Evolutionary conservation across 2,797 vertebrate genomes (phyloP).

Genomic region (Fistularia commersonii): DNA sequence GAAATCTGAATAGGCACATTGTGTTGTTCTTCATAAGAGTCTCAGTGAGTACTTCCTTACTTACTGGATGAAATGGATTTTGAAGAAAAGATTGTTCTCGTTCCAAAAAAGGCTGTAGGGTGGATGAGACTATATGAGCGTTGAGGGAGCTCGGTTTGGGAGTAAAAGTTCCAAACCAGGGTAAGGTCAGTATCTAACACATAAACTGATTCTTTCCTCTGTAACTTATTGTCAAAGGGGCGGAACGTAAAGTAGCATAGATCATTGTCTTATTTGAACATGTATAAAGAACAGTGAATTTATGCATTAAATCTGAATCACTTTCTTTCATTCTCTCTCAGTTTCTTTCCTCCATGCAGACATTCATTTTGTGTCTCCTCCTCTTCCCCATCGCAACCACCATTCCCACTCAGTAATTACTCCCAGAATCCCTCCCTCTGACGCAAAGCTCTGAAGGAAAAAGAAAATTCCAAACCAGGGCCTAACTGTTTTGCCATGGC

Average conservation of each 20-base stretch:
- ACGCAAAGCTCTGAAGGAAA: slow-evolving; percentile 31
- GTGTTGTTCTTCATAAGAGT: background rate
- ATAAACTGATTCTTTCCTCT: background rate
- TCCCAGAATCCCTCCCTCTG: slow-evolving; percentile 55
- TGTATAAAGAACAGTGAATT: slow-evolving; percentile 5
- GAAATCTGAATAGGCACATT: slow-evolving; percentile 6
- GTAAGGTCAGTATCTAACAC: slow-evolving; percentile 5
- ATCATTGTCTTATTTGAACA: background rate
- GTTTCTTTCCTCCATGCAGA: slow-evolving; percentile 30
- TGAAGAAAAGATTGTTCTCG: slow-evolving; percentile 18
- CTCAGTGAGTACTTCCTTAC: background rate
- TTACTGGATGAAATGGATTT: background rate
- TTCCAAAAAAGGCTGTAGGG: slow-evolving; percentile 6
- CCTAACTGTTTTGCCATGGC: slow-evolving; percentile 33
- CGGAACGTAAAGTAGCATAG: background rate
- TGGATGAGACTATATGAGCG: slow-evolving; percentile 14
- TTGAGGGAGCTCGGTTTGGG: slow-evolving; percentile 3
- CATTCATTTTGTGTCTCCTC: slow-evolving; percentile 46
- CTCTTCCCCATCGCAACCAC: slow-evolving; percentile 36
- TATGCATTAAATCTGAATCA: slow-evolving; percentile 13
- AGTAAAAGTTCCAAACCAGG: slow-evolving; percentile 12
- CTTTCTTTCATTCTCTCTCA: slow-evolving; percentile 13
- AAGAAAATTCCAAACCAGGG: slow-evolving; percentile 48
- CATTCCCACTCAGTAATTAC: slow-evolving; percentile 62
- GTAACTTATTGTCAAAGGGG: background rate